A percentile compares a stretch with the other conserved stretches of the same genome.
These are phyloP conservation scores for Agriopis marginaria DNA, from an alignment of 2,888 invertebrate genomes.

Conservation along the genomic window DNA sequence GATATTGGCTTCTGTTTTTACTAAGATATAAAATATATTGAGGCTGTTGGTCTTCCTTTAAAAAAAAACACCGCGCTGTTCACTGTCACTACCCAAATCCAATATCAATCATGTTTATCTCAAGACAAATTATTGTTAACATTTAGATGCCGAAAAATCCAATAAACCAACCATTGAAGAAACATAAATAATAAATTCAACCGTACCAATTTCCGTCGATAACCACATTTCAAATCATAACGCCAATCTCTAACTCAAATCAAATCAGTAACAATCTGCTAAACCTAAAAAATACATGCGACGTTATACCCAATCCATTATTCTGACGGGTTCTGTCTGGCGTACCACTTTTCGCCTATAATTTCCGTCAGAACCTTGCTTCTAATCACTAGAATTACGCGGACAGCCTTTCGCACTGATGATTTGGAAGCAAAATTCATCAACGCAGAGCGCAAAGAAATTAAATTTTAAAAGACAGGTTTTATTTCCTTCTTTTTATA, in stretches of 20 bases:
- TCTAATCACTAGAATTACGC: conserved; percentile 59
- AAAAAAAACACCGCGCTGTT: no score
- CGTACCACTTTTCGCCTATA: conserved; percentile 52
- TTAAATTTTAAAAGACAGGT: no score
- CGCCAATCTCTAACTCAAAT: conserved; percentile 2
- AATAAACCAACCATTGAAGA: no score
- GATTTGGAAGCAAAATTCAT: not conserved
- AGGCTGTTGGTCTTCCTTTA: no score
- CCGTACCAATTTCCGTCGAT: not conserved
- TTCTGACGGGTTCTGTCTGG: conserved; percentile 15
- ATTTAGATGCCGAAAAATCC: no score
- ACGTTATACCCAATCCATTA: conserved; percentile 12
- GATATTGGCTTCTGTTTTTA: no score
- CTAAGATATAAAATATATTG: no score
- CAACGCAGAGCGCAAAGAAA: not conserved
- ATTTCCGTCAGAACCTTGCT: conserved; percentile 52
- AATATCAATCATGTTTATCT: no score
- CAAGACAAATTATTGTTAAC: no score
- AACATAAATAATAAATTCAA: not conserved
- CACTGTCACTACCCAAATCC: no score
- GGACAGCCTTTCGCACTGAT: conserved; percentile 40
- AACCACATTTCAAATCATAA: not conserved
- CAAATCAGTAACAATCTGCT: conserved; percentile 17
- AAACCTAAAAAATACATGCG: conserved; percentile 7
- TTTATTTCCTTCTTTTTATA: no score